Evolutionary conservation across 92 coral and sea anemone species (phyloP), one percentile per base, ranked within the genome.

Genomic region (Zoanthus gigantus): DNA sequence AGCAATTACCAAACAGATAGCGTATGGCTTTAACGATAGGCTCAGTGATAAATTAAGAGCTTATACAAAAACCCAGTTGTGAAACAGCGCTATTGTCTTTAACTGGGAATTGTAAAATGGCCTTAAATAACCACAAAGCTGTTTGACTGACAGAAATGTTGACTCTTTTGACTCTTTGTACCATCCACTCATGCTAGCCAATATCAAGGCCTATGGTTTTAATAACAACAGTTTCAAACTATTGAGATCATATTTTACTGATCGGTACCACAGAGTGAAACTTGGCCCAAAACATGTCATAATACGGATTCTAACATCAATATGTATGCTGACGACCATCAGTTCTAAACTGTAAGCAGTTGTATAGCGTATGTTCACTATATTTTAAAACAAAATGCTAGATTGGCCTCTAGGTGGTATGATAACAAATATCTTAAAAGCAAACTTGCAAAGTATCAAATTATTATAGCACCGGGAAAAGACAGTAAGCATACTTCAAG

Each of bases 1-100:
- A 85, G 72, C 80, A 71, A 30, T 58, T 85, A 52, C 53, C 54
- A 72, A 5, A 53, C 82, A 74, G 71, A 18, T 71, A 53, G 31
- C 80, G 57, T 3, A 65, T 57, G 48, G 82, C 67, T 74, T 85
- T 28, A 34, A 85, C 13, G 73, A 14, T 8, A 56, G 53, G 34
- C 44, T 74, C 56, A 54, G 81, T 85, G 82, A 72, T 15, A 72
- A 85, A 34, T 29, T 85, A 50, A 85, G 82, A 61, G 89, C 82
- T 73, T 74, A 84, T 44, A 34, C 82, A 48, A 85, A 85, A 73
- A 28, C 57, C 15, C 71, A 74, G 82, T 74, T 85, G 89, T 32
- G 74, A 85, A 61, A 73, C 82, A 56, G 74, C 29, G 7, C 11
- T 63, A 53, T 9, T 52, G 66, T 13, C 58, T 72, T 32, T 84